Conservation (phyloP, 2,113 vertebrate genomes). For the Psephotus haematonotus region DNA sequence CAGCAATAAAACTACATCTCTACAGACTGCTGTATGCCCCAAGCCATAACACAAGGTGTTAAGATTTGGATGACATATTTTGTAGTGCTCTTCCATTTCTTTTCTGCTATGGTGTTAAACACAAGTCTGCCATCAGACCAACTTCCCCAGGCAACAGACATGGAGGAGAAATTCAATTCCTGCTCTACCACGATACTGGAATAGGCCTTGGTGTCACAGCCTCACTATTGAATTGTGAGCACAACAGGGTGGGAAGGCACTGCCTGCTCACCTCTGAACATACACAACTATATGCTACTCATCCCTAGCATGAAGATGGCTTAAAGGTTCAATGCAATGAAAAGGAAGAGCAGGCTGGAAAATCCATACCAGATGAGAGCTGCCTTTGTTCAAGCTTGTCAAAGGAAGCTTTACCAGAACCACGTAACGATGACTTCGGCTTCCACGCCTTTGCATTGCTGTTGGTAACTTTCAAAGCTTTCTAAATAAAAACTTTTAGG, state of each 20-base stretch:
- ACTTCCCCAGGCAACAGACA: neutral
- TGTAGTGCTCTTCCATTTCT: neutral
- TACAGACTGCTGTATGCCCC: neutral
- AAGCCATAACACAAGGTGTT: neutral
- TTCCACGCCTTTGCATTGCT: neutral
- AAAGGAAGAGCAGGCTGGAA: neutral
- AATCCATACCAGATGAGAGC: neutral
- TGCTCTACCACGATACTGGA: fast-evolving
- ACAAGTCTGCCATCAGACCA: neutral
- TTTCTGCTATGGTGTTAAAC: neutral
- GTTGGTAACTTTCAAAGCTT: neutral
- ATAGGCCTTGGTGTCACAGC: neutral
- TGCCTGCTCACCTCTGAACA: neutral
- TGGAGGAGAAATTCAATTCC: neutral
- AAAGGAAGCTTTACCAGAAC: neutral
- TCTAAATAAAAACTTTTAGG: neutral
- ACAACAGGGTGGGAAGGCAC: neutral
- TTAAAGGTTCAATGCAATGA: neutral
- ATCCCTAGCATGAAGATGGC: neutral
- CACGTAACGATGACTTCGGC: neutral
- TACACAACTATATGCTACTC: fast-evolving
- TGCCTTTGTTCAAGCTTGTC: neutral
- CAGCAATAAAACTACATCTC: neutral
- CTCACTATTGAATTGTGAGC: neutral
- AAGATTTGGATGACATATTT: neutral